phyloP scores from a whole-genome alignment of 2,113 vertebrate species.

The Falco punctatus region DNA sequence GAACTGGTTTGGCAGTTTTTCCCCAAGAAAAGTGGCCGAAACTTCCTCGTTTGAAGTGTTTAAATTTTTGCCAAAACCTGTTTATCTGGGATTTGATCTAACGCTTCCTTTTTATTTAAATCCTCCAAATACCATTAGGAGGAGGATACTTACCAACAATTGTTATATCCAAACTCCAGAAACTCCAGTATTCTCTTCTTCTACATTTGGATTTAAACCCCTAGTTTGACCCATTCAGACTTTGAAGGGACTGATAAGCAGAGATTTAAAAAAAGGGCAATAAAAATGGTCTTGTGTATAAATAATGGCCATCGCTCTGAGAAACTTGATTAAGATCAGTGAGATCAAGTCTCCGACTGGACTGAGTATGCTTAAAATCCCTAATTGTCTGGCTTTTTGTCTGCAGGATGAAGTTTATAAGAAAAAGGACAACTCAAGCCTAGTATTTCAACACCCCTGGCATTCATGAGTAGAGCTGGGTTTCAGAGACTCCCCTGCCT shows the following conservation, averaged over 20 bases:
- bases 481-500: constrained; percentile 32
- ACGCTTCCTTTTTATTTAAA: background rate
- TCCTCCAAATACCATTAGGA: background rate
- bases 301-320: background rate
- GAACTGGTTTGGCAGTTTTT: background rate
- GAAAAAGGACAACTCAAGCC: constrained; percentile 43
- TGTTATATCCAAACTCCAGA: background rate
- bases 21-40: background rate
- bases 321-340: constrained; percentile 44
- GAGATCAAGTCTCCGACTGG: constrained; percentile 15
- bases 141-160: background rate
- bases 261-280: background rate
- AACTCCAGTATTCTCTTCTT: background rate
- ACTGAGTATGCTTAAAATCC: constrained; percentile 30
- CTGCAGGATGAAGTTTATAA: constrained; percentile 44
- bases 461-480: constrained; percentile 15
- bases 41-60: background rate
- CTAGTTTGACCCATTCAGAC: background rate
- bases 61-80: background rate
- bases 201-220: background rate
- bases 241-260: background rate
- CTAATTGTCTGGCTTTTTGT: constrained; percentile 40
- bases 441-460: constrained; percentile 17
- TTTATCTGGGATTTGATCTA: background rate
- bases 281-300: background rate